Conservation (phyloP, 2,797 vertebrate genomes). For the Limosa lapponica region DNA sequence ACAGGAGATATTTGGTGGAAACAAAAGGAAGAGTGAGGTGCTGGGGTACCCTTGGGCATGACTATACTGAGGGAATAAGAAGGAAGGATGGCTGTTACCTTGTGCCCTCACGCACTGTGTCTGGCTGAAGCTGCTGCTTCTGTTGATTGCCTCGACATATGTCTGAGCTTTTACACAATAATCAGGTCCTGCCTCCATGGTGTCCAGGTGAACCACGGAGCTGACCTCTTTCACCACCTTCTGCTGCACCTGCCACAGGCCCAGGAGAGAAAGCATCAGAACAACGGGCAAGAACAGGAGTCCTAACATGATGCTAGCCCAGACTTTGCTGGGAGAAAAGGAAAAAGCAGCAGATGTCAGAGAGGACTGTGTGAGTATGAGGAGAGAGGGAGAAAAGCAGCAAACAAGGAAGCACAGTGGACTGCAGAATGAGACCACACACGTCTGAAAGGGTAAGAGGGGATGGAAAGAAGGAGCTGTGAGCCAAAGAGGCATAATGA, state of each 20-base stretch:
- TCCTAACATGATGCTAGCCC: too few relatives aligned
- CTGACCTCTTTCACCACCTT: slow-evolving; percentile 44
- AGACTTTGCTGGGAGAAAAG: neutral
- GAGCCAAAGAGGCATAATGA: neutral
- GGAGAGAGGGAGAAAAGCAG: neutral
- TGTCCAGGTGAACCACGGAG: slow-evolving; percentile 50
- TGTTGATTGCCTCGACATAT: slow-evolving; percentile 55
- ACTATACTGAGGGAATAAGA: neutral
- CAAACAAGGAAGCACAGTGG: neutral
- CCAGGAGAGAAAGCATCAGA: neutral
- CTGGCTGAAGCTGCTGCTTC: slow-evolving; percentile 74
- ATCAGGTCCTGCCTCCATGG: slow-evolving; percentile 61
- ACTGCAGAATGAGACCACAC: neutral
- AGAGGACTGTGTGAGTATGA: neutral
- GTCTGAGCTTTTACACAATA: slow-evolving; percentile 80
- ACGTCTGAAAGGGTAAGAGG: neutral
- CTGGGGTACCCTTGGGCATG: neutral
- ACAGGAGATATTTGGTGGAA: neutral
- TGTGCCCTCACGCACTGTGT: slow-evolving; percentile 60
- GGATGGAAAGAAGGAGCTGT: neutral
- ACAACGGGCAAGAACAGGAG: neutral
- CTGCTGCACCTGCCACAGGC: slow-evolving; percentile 53
- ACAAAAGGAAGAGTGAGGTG: neutral
- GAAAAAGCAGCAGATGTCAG: neutral
- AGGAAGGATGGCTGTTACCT: slow-evolving; percentile 60